phyloP scores from a whole-genome alignment of 2,797 vertebrate genomes.

The Epinephelus coioides region DNA sequence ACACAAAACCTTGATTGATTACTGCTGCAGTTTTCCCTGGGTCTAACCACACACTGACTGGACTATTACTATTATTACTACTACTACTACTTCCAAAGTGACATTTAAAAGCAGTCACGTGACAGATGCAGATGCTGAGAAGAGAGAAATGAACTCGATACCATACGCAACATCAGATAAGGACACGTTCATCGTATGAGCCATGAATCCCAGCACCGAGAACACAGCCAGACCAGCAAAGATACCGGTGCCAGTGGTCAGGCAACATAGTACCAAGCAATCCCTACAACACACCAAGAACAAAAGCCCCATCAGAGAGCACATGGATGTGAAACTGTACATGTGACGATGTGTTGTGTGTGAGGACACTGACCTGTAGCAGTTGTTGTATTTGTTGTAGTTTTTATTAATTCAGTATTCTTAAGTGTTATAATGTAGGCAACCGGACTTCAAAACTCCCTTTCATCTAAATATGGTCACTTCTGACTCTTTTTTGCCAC shows the following conservation, averaged over 20 bases:
- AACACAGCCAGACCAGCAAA: conserved; percentile 93
- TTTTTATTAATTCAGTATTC: conserved; percentile 45
- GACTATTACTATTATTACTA: too few species aligned
- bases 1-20: too few species aligned
- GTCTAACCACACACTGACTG: too few species aligned
- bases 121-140: background rate
- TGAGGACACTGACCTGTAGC: conserved; percentile 88
- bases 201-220: conserved; percentile 94
- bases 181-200: conserved; percentile 77
- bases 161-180: conserved; percentile 81
- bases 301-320: background rate
- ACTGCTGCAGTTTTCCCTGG: too few species aligned
- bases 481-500: too few species aligned
- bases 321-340: too few species aligned
- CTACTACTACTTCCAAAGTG: background rate
- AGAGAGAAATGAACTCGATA: conserved; percentile 78
- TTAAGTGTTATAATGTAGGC: too few species aligned
- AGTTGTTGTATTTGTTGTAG: conserved; percentile 96
- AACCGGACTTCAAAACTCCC: too few species aligned
- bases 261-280: conserved; percentile 88
- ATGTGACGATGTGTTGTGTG: background rate
- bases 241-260: conserved; percentile 92
- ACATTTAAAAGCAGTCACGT: background rate
- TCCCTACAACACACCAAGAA: conserved; percentile 84
- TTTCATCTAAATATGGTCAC: too few species aligned